Evolutionary conservation across 2,888 invertebrate genomes (phyloP).

Genomic region (Branchellion lobata): DNA sequence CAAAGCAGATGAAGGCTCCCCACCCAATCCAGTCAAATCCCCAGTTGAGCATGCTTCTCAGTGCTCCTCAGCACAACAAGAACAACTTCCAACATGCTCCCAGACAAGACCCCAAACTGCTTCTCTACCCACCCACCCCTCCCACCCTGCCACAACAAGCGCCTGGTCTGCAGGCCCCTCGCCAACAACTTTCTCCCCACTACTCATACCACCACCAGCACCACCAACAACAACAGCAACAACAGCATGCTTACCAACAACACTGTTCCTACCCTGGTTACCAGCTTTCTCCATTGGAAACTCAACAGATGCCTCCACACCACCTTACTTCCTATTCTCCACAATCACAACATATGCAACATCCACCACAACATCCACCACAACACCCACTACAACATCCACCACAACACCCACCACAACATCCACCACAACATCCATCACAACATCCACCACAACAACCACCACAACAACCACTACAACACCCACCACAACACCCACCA

Average conservation of each 20-base stretch:
- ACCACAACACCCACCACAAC: too few relatives aligned
- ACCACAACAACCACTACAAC: constrained; percentile 5
- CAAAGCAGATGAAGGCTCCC: neutral
- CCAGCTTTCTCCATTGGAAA: constrained; percentile 25
- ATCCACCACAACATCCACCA: too few relatives aligned
- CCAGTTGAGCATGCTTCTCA: constrained; percentile 11
- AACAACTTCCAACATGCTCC: neutral
- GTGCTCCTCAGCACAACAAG: constrained; percentile 1
- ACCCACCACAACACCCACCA: constrained; percentile 45
- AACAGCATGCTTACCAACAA: neutral
- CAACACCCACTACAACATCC: too few relatives aligned
- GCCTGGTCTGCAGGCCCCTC: neutral
- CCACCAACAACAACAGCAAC: neutral
- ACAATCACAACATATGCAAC: neutral
- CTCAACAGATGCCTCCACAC: neutral
- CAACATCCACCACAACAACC: neutral
- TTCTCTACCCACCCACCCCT: neutral
- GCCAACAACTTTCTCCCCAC: constrained; percentile 34
- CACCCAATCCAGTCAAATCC: constrained; percentile 5
- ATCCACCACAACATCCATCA: too few relatives aligned
- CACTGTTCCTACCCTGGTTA: constrained; percentile 19
- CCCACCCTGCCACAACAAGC: neutral
- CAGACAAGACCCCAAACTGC: neutral
- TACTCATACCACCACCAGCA: constrained; percentile 3
- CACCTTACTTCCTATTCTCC: neutral